phyloP scores from a whole-genome alignment of 92 coral and sea anemone genomes.

The Zoanthus sociatus region DNA sequence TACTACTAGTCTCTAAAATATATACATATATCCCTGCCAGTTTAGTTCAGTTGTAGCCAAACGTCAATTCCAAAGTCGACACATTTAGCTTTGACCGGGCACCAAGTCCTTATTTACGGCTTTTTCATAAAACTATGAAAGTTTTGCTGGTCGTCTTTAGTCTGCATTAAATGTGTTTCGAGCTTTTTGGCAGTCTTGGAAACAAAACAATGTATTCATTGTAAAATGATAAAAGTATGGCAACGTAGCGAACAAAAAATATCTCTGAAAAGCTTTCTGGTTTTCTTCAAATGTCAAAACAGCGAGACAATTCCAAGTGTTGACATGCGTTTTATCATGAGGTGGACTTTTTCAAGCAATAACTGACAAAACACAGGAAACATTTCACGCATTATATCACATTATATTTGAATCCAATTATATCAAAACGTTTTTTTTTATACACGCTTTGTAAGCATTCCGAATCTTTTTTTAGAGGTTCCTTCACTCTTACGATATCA shows the following conservation, averaged over 20 bases:
- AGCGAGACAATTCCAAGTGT: not conserved
- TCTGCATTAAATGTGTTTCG: no score
- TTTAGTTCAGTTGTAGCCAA: no score
- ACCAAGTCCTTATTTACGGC: no score
- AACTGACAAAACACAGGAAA: not conserved
- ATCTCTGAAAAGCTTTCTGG: not conserved
- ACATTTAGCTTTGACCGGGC: no score
- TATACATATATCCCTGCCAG: no score
- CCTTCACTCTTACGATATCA: not conserved
- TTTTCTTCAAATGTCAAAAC: slow-evolving; percentile 29
- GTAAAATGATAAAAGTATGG: not conserved
- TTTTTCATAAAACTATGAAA: no score
- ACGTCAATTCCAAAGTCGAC: no score
- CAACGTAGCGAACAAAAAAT: not conserved
- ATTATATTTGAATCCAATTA: not conserved
- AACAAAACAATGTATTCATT: not conserved
- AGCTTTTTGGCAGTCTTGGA: not conserved
- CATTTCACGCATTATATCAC: slow-evolving; percentile 9
- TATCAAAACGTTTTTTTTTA: not conserved
- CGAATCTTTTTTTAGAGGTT: not conserved
- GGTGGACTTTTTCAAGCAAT: slow-evolving; percentile 7
- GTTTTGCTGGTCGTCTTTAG: no score
- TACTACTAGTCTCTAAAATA: no score
- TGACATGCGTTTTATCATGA: slow-evolving; percentile 16
- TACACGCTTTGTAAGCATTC: not conserved